These are phyloP conservation scores for Halotydeus destructor DNA, from an alignment of 1,140 invertebrate genomes.

Conservation along the genomic window DNA sequence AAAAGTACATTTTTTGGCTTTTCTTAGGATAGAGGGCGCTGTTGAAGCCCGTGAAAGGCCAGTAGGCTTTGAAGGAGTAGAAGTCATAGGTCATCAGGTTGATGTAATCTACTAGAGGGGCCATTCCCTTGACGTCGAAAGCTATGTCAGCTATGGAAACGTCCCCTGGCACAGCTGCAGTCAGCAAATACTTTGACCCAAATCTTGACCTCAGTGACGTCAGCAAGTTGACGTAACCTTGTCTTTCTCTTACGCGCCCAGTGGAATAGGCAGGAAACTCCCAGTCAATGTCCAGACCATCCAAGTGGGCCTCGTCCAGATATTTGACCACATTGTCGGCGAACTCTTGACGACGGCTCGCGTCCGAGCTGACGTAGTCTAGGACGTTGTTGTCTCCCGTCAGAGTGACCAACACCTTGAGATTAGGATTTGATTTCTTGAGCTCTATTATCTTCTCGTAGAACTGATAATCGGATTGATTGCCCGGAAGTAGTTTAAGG, in stretches of 20 bases:
- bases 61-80: conserved; percentile 46
- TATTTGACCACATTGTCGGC: too few species aligned
- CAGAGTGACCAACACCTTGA: conserved; percentile 72
- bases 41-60: conserved; percentile 57
- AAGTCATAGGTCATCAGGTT: conserved; percentile 79
- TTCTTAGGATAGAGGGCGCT: conserved; percentile 39
- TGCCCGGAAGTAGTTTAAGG: too few species aligned
- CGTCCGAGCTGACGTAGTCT: too few species aligned
- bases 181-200: background rate
- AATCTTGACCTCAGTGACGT: too few species aligned
- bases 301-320: too few species aligned
- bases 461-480: too few species aligned
- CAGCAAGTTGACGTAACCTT: too few species aligned
- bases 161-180: conserved; percentile 35
- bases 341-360: too few species aligned
- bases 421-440: conserved; percentile 67
- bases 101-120: conserved; percentile 44
- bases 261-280: conserved; percentile 34
- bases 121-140: conserved; percentile 49
- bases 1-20: conserved; percentile 56
- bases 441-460: conserved; percentile 62
- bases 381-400: too few species aligned
- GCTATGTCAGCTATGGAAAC: conserved; percentile 33
- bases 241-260: too few species aligned
- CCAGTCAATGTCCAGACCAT: too few species aligned